phyloP scores from a whole-genome alignment of 2,797 vertebrate genomes.

The Sebastes baramenuke region DNA sequence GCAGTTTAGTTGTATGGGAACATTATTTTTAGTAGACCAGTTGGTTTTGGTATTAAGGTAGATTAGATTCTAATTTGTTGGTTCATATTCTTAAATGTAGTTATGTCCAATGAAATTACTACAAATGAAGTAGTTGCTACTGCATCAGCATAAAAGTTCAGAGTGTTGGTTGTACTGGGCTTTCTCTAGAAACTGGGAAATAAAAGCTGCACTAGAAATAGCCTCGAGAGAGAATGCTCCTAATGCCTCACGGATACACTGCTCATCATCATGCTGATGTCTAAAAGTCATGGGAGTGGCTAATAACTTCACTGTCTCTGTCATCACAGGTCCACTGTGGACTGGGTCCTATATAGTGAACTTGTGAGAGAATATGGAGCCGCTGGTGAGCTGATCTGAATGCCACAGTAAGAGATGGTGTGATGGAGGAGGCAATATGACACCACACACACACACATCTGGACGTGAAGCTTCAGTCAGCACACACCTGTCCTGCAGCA shows the following conservation, averaged over 20 bases:
- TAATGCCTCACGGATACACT: too few species aligned
- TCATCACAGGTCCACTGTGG: background rate
- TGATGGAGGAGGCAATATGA: slow-evolving; percentile 19
- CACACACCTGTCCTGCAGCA: slow-evolving; percentile 42
- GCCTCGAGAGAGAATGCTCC: background rate
- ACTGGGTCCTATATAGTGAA: background rate
- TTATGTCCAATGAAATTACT: too few species aligned
- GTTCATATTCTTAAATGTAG: too few species aligned
- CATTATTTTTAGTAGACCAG: too few species aligned
- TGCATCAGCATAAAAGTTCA: too few species aligned
- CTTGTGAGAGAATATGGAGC: background rate
- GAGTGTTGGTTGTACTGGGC: background rate
- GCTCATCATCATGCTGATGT: background rate
- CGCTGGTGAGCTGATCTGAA: background rate
- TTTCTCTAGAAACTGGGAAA: background rate
- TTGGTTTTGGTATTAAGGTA: too few species aligned
- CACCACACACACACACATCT: slow-evolving; percentile 18
- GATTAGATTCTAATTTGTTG: too few species aligned
- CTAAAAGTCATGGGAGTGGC: background rate
- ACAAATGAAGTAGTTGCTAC: background rate
- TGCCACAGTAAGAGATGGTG: background rate
- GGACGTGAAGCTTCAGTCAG: background rate
- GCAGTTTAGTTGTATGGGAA: too few species aligned
- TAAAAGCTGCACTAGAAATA: background rate
- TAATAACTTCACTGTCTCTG: background rate